Evolutionary conservation across 2,888 invertebrate species (phyloP).

Genomic region (Nemapogon koenigi): DNA sequence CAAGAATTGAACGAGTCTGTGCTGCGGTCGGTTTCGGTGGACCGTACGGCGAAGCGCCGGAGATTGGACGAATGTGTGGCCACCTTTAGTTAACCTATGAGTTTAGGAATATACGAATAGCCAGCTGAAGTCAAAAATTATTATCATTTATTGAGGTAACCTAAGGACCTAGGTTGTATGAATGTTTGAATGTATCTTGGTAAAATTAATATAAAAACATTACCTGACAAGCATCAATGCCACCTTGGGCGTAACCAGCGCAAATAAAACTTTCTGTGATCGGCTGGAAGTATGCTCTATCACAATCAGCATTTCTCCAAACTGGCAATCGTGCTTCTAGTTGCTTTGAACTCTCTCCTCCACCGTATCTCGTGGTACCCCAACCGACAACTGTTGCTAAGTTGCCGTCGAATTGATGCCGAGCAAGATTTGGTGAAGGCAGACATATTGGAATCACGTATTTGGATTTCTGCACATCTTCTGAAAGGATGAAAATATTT

Average conservation of each 20-base stretch:
- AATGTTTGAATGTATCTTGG: too few relatives aligned
- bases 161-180: too few relatives aligned
- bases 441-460: slow-evolving; percentile 89
- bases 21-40: too few relatives aligned
- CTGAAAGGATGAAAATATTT: too few relatives aligned
- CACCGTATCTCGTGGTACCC: slow-evolving; percentile 91
- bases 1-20: too few relatives aligned
- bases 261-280: slow-evolving; percentile 90
- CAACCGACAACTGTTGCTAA: slow-evolving; percentile 90
- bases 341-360: slow-evolving; percentile 85
- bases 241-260: slow-evolving; percentile 88
- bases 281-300: slow-evolving; percentile 90
- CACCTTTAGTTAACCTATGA: too few relatives aligned
- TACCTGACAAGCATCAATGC: slow-evolving; percentile 93
- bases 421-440: slow-evolving; percentile 66
- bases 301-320: slow-evolving; percentile 90
- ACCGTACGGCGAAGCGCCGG: too few relatives aligned
- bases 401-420: slow-evolving; percentile 71
- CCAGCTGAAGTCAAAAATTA: too few relatives aligned
- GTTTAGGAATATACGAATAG: too few relatives aligned
- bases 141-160: too few relatives aligned
- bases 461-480: slow-evolving; percentile 79
- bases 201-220: too few relatives aligned
- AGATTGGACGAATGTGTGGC: too few relatives aligned
- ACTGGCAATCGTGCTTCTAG: slow-evolving; percentile 85